These are phyloP conservation scores for Tetrapedia diversipes DNA, from an alignment of 2,888 invertebrate genomes.

Conservation along the genomic window DNA sequence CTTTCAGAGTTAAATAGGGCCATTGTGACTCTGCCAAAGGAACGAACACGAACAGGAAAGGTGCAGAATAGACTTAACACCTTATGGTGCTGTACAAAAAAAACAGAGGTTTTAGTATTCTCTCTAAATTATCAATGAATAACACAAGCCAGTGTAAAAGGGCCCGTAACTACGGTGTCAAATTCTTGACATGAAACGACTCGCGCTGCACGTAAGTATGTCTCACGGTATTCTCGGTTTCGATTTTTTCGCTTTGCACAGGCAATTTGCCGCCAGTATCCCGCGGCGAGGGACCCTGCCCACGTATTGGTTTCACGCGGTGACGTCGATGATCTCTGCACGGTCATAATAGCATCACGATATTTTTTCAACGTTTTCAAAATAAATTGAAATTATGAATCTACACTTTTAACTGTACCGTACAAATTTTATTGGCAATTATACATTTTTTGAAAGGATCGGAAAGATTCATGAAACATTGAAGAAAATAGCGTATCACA, in stretches of 20 bases:
- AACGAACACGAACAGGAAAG: too few relatives aligned
- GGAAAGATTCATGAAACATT: too few relatives aligned
- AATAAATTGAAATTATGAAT: too few relatives aligned
- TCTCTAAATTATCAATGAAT: slow-evolving; percentile 15
- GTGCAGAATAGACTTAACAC: too few relatives aligned
- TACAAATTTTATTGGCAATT: too few relatives aligned
- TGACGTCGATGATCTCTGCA: slow-evolving; percentile 59
- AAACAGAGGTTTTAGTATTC: too few relatives aligned
- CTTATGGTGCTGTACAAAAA: too few relatives aligned
- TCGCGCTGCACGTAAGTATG: slow-evolving; percentile 24
- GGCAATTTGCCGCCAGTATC: slow-evolving; percentile 68
- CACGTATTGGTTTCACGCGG: slow-evolving; percentile 62
- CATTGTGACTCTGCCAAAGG: too few relatives aligned
- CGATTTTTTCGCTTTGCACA: slow-evolving; percentile 57
- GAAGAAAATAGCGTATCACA: too few relatives aligned
- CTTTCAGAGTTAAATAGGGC: too few relatives aligned
- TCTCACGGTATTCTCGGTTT: slow-evolving; percentile 37
- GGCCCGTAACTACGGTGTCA: not conserved
- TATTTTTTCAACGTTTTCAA: slow-evolving; percentile 27
- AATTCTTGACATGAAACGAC: slow-evolving; percentile 11
- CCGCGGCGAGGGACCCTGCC: slow-evolving; percentile 61
- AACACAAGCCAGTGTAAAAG: not conserved
- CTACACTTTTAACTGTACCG: too few relatives aligned
- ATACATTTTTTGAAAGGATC: too few relatives aligned
- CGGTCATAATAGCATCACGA: slow-evolving; percentile 22